A percentile compares a stretch with the other conserved stretches of the same genome.
phyloP scores from a whole-genome alignment of 2,797 vertebrate species.

The Acipenser ruthenus region DNA sequence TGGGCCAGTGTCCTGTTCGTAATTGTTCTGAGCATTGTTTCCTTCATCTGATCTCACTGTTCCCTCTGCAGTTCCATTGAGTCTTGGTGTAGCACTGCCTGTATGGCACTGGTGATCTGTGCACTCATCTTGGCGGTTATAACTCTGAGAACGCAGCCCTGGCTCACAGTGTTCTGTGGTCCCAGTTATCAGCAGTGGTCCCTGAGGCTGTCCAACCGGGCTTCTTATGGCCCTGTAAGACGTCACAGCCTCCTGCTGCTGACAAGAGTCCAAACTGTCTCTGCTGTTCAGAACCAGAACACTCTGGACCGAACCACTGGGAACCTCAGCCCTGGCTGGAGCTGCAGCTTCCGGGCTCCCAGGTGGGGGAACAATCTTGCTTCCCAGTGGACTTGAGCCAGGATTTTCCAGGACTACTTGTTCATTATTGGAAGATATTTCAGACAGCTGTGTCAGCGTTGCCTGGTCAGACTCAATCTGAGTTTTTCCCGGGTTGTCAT shows the following conservation, averaged over 20 bases:
- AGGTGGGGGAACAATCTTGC: conserved; percentile 34
- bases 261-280: conserved; percentile 48
- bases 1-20: conserved; percentile 19
- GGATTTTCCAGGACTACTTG: conserved; percentile 21
- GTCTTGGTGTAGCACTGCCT: conserved; percentile 39
- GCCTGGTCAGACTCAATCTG: conserved; percentile 35
- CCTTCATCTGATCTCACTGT: background rate
- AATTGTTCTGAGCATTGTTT: background rate
- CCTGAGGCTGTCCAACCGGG: no score
- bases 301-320: conserved; percentile 41
- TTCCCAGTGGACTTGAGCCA: conserved; percentile 32
- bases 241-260: background rate
- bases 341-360: conserved; percentile 26
- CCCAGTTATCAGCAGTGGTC: background rate
- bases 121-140: conserved; percentile 33
- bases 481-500: conserved; percentile 18
- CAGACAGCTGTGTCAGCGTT: conserved; percentile 10
- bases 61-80: background rate
- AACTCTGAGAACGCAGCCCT: conserved; percentile 25
- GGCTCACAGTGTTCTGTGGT: conserved; percentile 55
- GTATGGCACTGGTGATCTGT: background rate
- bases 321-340: conserved; percentile 37
- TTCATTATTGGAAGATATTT: conserved; percentile 31
- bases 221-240: background rate
- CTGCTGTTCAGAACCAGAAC: conserved; percentile 62